Evolutionary conservation across 2,797 vertebrate species (phyloP), one percentile per base, ranked within the genome.

Genomic region (Trematomus bernacchii): DNA sequence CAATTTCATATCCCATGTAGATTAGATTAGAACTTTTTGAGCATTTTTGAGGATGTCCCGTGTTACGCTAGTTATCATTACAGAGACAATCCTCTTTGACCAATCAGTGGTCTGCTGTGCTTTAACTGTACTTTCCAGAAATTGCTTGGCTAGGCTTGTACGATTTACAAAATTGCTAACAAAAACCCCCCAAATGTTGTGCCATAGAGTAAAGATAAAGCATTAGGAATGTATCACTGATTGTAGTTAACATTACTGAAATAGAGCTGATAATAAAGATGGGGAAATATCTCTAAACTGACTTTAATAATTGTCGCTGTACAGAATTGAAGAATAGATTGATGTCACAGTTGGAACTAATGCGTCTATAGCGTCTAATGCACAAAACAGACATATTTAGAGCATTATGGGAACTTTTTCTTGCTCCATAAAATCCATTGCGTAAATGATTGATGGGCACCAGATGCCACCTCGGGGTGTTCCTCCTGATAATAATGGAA

Each of bases 401-500:
- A 19, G 23, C 37, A 69, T 75, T 19, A 52, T 44, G 55, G 19
- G 63, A 79, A 57, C 66, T 58, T 76, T 80, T 48, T 62, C 23
- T 7, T n/a, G 12, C 10, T 63, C 23, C 30, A 65, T 53, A 16
- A 70, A 88, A 84, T 82, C 82, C 77, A 44, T 10, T 23, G 21
- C 3, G 44, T 86, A 59, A 80, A 75, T 85, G 85, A 90, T 58
- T 85, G 84, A 87, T 71, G 18, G 61, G 71, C 23, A 40, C 21
- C 55, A 74, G 66, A 91, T 90, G 76, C 85, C 90, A 79, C 48
- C 51, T 67, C 15, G 5, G 84, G 89, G 87, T 76, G 85, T 89
- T 85, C 10, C 81, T 72, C 86, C 84, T 81, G 70, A 50, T 71
- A 6, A 76, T 11, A 65, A 79, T 43, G 62, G 71, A 67, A 74